A percentile compares a stretch with the other conserved stretches of the same genome.
Evolutionary conservation across 2,797 vertebrate species (phyloP).

Genomic region (Enoplosus armatus): DNA sequence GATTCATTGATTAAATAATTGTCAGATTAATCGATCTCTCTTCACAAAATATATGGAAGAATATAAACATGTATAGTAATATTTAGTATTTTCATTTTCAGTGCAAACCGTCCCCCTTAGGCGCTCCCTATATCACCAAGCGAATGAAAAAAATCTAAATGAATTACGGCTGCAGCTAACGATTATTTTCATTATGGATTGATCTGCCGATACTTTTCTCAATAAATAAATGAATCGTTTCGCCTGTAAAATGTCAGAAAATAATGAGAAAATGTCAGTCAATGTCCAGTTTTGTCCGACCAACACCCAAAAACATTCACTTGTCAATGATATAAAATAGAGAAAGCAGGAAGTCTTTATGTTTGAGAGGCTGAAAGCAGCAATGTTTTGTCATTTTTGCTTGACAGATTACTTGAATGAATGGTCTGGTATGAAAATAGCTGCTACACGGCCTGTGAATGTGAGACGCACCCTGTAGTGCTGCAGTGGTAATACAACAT

Average conservation of each 20-base stretch:
- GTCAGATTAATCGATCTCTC: too few species aligned
- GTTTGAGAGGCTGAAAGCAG: neutral
- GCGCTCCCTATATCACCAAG: too few species aligned
- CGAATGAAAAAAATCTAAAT: too few species aligned
- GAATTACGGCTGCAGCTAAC: too few species aligned
- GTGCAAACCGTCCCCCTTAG: too few species aligned
- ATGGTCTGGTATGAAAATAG: neutral
- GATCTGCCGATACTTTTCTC: neutral
- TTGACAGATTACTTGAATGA: too few species aligned
- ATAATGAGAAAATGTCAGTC: neutral
- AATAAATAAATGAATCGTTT: neutral
- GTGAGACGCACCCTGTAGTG: neutral
- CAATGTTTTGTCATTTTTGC: neutral
- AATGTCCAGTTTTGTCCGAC: neutral
- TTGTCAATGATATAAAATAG: neutral
- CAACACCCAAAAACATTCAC: neutral
- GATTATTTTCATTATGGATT: too few species aligned
- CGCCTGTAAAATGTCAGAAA: too few species aligned
- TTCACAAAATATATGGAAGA: too few species aligned
- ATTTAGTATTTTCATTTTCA: neutral
- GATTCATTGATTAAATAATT: too few species aligned
- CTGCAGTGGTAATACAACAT: too few species aligned
- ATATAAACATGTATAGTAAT: neutral
- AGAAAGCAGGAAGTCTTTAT: neutral
- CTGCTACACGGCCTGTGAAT: neutral